A percentile compares a stretch with the other conserved stretches of the same genome.
Evolutionary conservation across 2,888 invertebrate genomes (phyloP).

Genomic region (Dyspetes luteomarginatus): DNA sequence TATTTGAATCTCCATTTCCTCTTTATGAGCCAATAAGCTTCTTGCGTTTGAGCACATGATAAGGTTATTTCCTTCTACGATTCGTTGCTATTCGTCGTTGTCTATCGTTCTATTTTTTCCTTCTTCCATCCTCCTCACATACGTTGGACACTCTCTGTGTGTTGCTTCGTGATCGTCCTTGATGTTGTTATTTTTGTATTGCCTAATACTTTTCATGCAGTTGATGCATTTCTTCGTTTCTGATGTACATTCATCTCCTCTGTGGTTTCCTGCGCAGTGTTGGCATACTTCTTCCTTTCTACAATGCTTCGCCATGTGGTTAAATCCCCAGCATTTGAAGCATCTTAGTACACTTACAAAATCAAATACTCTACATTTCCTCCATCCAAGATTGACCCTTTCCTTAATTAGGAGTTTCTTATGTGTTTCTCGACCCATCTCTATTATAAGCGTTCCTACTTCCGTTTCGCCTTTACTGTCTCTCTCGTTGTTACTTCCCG

Average conservation of each 20-base stretch:
- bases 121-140: not conserved
- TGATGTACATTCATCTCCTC: not conserved
- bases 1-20: slow-evolving; percentile 38
- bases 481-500: too few species aligned
- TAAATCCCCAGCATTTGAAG: slow-evolving; percentile 30
- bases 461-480: not conserved
- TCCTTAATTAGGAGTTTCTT: not conserved
- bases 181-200: slow-evolving; percentile 3
- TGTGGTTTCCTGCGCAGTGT: slow-evolving; percentile 20
- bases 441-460: slow-evolving; percentile 1
- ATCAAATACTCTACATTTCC: slow-evolving; percentile 8
- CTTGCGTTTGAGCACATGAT: slow-evolving; percentile 33
- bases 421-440: slow-evolving; percentile 7
- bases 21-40: slow-evolving; percentile 29
- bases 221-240: slow-evolving; percentile 1
- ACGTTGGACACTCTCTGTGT: slow-evolving; percentile 6
- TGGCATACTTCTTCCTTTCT: slow-evolving; percentile 14
- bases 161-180: slow-evolving; percentile 10
- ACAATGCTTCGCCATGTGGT: slow-evolving; percentile 22
- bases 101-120: not conserved
- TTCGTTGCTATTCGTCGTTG: slow-evolving; percentile 5
- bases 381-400: slow-evolving; percentile 31
- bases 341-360: slow-evolving; percentile 33
- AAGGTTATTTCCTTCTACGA: not conserved
- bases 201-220: not conserved